These are phyloP conservation scores for Sinonovacula constricta DNA, from an alignment of 1,140 invertebrate genomes.

Conservation along the genomic window DNA sequence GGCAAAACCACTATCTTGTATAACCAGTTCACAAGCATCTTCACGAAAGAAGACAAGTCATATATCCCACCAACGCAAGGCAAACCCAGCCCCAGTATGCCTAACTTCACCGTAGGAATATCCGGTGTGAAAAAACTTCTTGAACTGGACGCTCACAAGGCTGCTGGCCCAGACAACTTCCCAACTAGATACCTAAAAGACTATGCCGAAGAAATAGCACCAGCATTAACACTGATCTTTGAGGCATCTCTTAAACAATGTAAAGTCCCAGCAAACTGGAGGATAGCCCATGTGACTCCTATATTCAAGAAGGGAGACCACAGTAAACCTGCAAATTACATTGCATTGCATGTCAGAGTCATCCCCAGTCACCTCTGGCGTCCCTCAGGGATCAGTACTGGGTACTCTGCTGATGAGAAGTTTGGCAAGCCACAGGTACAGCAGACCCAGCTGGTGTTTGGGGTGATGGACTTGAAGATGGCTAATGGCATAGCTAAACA, in stretches of 20 bases:
- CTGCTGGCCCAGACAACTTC: background rate
- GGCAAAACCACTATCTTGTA: conserved; percentile 36
- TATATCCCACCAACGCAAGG: conserved; percentile 8
- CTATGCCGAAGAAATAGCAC: conserved; percentile 6
- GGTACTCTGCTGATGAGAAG: conserved; percentile 2
- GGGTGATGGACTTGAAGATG: background rate
- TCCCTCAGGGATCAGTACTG: too few relatives aligned
- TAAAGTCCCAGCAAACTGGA: conserved; percentile 13
- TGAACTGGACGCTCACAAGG: conserved; percentile 13
- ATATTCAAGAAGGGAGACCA: conserved; percentile 32
- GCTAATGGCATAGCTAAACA: conserved; percentile 14
- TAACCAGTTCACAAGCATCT: conserved; percentile 33
- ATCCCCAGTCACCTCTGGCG: too few relatives aligned
- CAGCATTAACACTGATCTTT: background rate
- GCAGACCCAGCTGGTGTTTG: conserved; percentile 10
- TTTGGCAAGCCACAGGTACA: conserved; percentile 16
- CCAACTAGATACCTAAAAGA: background rate
- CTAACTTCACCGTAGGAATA: conserved; percentile 9
- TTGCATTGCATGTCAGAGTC: too few relatives aligned
- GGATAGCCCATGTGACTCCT: background rate
- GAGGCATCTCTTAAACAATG: conserved; percentile 1
- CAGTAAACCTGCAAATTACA: conserved; percentile 20
- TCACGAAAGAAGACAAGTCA: conserved; percentile 32
- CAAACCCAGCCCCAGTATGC: background rate
- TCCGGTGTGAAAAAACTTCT: conserved; percentile 23